Evolutionary conservation across 1,140 invertebrate genomes (phyloP).

Genomic region (Trichomalopsis sarcophagae): DNA sequence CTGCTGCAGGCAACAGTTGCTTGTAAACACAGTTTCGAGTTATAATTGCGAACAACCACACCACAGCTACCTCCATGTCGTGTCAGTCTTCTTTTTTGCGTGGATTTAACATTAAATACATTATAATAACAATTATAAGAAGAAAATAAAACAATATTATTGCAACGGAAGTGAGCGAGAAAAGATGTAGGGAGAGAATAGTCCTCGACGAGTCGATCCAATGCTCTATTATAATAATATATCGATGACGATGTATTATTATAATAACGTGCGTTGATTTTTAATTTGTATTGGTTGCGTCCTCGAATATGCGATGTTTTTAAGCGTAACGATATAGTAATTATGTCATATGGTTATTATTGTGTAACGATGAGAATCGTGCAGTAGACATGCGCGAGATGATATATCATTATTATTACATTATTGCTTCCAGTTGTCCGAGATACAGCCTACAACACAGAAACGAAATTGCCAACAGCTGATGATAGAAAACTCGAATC

Average conservation of each 20-base stretch:
- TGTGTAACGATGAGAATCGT: background rate
- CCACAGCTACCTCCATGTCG: slow-evolving; percentile 71
- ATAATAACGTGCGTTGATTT: no score
- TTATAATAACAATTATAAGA: slow-evolving; percentile 19
- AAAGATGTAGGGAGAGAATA: background rate
- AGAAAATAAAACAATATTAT: slow-evolving; percentile 6
- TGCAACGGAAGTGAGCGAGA: slow-evolving; percentile 2
- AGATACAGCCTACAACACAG: background rate
- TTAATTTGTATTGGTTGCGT: slow-evolving; percentile 30
- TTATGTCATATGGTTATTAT: slow-evolving; percentile 12
- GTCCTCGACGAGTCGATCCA: slow-evolving; percentile 14
- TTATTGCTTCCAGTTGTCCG: slow-evolving; percentile 22
- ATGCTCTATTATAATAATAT: slow-evolving; percentile 19
- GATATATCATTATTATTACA: background rate
- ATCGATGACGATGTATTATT: no score
- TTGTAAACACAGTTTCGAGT: slow-evolving; percentile 50
- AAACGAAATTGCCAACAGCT: background rate
- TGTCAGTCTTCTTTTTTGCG: slow-evolving; percentile 64
- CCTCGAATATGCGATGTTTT: slow-evolving; percentile 18
- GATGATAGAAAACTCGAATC: background rate
- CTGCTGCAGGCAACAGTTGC: slow-evolving; percentile 57
- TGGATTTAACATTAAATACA: slow-evolving; percentile 43
- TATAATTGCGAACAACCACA: slow-evolving; percentile 61
- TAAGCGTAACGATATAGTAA: slow-evolving; percentile 22
- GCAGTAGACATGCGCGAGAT: background rate